A percentile compares a stretch with the other conserved stretches of the same genome.
phyloP scores from a whole-genome alignment of 2,888 invertebrate genomes.

The Torymus texanus region DNA sequence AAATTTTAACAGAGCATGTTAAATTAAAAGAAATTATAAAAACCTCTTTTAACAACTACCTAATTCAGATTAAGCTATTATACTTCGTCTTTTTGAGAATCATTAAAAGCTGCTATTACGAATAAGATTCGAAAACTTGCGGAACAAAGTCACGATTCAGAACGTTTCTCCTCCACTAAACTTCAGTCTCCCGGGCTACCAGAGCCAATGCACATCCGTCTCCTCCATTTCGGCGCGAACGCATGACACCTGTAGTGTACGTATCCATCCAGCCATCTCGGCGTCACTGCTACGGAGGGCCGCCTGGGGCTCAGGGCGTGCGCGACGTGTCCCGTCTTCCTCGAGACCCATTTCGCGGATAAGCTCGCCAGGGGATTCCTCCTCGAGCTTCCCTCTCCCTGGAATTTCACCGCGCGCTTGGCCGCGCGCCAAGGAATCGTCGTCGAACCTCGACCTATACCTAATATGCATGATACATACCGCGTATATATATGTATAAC shows the following conservation, averaged over 20 bases:
- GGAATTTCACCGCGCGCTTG: conserved; percentile 17
- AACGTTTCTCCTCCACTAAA: no score
- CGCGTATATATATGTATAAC: not conserved
- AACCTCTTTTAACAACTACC: no score
- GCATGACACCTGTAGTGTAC: conserved; percentile 36
- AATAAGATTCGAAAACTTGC: no score
- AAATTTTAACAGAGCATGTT: no score
- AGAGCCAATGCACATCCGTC: not conserved
- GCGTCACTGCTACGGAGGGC: not conserved
- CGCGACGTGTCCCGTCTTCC: not conserved
- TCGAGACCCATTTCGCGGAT: conserved; percentile 21
- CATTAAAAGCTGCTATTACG: no score
- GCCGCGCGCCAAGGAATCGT: conserved; percentile 24
- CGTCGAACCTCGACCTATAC: no score
- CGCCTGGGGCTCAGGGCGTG: not conserved
- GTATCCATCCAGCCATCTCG: not conserved
- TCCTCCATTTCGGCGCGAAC: not conserved
- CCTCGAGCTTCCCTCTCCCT: not conserved
- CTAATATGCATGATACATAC: no score
- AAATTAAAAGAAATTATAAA: no score
- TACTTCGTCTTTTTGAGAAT: no score
- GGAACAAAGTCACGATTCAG: no score
- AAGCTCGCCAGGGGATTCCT: conserved; percentile 23
- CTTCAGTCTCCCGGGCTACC: no score
- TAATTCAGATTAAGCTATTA: no score